phyloP scores from a whole-genome alignment of 2,888 invertebrate genomes.

The Pristionchus maxplancki region DNA sequence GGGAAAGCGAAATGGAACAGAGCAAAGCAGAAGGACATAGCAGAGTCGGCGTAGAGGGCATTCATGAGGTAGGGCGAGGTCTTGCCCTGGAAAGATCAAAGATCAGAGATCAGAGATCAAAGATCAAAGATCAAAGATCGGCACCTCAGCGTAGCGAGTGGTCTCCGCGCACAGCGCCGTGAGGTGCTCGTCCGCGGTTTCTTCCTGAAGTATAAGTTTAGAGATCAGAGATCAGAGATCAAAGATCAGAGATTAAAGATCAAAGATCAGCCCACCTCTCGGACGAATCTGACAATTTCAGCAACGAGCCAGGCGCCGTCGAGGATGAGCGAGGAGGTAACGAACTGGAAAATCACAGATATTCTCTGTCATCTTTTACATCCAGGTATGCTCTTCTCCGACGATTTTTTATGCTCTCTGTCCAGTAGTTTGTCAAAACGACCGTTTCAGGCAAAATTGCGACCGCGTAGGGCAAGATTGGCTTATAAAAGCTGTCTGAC shows the following conservation, averaged over 20 bases:
- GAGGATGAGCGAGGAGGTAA: slow-evolving; percentile 61
- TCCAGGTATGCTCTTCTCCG: no score
- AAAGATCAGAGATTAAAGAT: not conserved
- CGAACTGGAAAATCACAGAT: slow-evolving; percentile 59
- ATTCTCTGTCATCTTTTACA: no score
- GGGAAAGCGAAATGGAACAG: slow-evolving; percentile 74
- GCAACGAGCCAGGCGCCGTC: slow-evolving; percentile 70
- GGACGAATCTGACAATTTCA: slow-evolving; percentile 63
- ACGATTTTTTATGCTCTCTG: no score
- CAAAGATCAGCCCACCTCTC: slow-evolving; percentile 14
- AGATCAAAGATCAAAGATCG: no score
- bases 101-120: not conserved
- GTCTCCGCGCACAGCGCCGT: slow-evolving; percentile 68
- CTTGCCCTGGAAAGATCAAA: slow-evolving; percentile 57
- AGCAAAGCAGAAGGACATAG: slow-evolving; percentile 65
- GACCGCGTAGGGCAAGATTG: no score
- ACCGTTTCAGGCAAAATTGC: no score
- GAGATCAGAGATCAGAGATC: not conserved
- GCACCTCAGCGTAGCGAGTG: slow-evolving; percentile 70
- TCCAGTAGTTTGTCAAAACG: no score
- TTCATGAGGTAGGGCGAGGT: slow-evolving; percentile 65
- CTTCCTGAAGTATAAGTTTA: not conserved
- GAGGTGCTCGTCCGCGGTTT: slow-evolving; percentile 63
- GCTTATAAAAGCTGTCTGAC: no score
- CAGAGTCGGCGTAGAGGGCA: slow-evolving; percentile 69